These are phyloP conservation scores for Pithys albifrons DNA, from an alignment of 2,113 vertebrate genomes.

Conservation along the genomic window DNA sequence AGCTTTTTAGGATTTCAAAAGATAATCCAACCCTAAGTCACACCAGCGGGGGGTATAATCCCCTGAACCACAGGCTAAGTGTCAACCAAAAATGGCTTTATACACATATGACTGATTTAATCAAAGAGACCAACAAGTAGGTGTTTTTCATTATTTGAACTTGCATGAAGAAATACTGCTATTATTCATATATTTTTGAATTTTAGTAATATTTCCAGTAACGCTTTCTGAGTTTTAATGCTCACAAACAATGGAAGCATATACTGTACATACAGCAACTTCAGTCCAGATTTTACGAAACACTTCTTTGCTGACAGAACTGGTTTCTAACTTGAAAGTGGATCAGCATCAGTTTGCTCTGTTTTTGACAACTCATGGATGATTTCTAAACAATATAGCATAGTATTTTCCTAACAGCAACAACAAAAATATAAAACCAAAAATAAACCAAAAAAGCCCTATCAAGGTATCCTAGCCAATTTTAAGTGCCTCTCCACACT, in stretches of 20 bases:
- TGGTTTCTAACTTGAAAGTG: background rate
- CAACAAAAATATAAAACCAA: background rate
- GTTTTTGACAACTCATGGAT: background rate
- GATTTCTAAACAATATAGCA: background rate
- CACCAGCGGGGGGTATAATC: background rate
- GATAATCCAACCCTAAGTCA: slow-evolving; percentile 9
- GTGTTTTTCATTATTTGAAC: background rate
- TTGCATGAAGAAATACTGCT: background rate
- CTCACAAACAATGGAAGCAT: background rate
- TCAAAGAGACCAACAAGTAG: background rate
- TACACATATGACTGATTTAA: background rate
- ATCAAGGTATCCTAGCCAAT: background rate
- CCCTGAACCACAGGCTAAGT: background rate
- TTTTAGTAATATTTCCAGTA: background rate
- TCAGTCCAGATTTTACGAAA: background rate
- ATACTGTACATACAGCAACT: background rate
- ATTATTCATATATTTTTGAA: background rate
- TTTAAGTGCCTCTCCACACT: background rate
- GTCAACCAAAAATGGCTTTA: background rate
- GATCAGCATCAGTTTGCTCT: background rate
- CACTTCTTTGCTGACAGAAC: background rate
- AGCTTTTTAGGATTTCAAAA: slow-evolving; percentile 28
- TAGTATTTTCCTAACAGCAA: background rate
- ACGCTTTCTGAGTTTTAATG: background rate
- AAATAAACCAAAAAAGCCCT: background rate